A percentile compares a stretch with the other conserved stretches of the same genome.
These are phyloP conservation scores for Myanophis thanlyinensis DNA, from an alignment of 2,113 vertebrate species.

Conservation along the genomic window DNA sequence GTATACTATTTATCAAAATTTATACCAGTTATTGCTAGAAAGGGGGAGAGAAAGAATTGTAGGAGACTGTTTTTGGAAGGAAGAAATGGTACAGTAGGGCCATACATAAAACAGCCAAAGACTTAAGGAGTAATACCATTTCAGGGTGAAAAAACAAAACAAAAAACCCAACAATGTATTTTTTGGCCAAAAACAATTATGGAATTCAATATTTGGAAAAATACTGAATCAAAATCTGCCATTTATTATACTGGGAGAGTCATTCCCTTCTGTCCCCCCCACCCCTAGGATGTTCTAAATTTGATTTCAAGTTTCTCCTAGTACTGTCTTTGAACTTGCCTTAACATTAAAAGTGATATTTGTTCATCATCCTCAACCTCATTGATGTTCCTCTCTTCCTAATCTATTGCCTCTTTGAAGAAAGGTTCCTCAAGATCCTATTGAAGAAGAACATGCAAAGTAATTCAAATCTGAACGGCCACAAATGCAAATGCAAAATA, in stretches of 20 bases:
- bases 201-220: not conserved
- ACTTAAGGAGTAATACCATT: not conserved
- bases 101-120: not conserved
- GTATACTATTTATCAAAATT: conserved; percentile 45
- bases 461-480: not conserved
- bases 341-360: not conserved
- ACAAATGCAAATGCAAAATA: not conserved
- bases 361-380: not conserved
- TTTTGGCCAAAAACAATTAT: not conserved
- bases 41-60: conserved; percentile 30
- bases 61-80: not conserved
- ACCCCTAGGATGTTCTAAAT: not conserved
- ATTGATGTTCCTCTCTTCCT: not conserved
- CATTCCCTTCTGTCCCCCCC: no score
- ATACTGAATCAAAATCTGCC: not conserved
- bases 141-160: not conserved
- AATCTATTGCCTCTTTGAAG: not conserved
- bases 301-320: not conserved
- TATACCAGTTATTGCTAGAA: conserved; percentile 15
- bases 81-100: not conserved
- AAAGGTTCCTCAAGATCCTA: not conserved
- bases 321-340: not conserved
- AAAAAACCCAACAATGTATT: not conserved
- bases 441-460: not conserved
- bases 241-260: not conserved